phyloP scores from a whole-genome alignment of 2,113 vertebrate species.

The Catharus bicknelli region DNA sequence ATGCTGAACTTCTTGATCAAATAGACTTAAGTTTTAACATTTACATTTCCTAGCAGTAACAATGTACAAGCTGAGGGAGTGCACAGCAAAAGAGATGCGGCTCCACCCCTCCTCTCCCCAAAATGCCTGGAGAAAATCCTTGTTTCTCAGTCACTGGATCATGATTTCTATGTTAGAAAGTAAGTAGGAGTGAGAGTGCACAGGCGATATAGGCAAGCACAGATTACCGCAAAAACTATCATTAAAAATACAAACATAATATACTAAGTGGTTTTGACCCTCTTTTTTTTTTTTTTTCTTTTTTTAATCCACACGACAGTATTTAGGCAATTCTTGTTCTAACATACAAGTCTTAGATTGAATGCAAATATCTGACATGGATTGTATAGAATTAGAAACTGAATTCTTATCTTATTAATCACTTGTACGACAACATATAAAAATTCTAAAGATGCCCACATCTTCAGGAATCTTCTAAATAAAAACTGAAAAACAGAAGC shows the following conservation, averaged over 20 bases:
- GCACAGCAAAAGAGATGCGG: neutral
- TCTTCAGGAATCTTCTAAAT: neutral
- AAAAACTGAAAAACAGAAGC: neutral
- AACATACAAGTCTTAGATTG: too few relatives aligned
- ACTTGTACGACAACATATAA: neutral
- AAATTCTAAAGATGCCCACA: neutral
- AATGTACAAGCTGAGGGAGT: neutral
- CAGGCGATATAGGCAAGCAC: neutral
- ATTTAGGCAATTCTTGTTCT: too few relatives aligned
- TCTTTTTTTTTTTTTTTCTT: neutral
- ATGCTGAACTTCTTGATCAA: neutral
- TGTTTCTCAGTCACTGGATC: neutral
- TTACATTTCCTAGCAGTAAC: neutral
- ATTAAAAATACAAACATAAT: neutral
- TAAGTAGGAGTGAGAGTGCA: neutral
- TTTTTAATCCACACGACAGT: neutral
- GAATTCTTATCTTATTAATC: neutral
- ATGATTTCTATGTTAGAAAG: neutral
- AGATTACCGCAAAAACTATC: neutral
- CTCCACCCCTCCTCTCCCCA: rapidly evolving
- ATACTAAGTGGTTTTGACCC: rapidly evolving
- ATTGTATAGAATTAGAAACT: too few relatives aligned
- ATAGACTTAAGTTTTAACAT: neutral
- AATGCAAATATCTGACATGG: too few relatives aligned
- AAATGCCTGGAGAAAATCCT: neutral